A percentile compares a stretch with the other conserved stretches of the same genome.
Evolutionary conservation across 2,888 invertebrate genomes (phyloP).

Genomic region (Chironomus riparius): DNA sequence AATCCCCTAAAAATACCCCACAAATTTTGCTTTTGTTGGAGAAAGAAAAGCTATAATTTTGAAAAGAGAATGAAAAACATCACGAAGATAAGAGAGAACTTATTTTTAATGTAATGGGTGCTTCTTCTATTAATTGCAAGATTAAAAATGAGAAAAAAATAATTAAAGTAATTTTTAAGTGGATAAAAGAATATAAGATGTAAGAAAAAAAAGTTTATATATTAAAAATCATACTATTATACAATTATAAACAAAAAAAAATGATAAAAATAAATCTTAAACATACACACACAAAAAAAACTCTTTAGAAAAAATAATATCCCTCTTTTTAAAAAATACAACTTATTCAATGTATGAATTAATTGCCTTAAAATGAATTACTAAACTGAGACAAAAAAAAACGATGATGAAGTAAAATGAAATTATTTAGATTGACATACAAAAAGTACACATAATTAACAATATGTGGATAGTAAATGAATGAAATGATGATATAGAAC

Average conservation of each 20-base stretch:
- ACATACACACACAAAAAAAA: constrained; percentile 18
- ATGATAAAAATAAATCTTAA: constrained; percentile 15
- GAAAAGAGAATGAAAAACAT: background rate
- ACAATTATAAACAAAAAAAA: constrained; percentile 14
- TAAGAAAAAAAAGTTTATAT: constrained; percentile 15
- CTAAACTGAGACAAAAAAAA: background rate
- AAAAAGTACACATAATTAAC: background rate
- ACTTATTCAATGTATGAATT: constrained; percentile 31
- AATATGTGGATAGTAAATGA: background rate
- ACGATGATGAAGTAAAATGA: background rate
- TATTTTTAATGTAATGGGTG: constrained; percentile 25
- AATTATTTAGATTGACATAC: background rate
- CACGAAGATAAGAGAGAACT: constrained; percentile 4
- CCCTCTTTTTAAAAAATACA: background rate
- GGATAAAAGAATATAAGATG: constrained; percentile 12
- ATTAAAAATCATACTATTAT: constrained; percentile 8
- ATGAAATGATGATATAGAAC: too few relatives aligned
- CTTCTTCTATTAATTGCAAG: constrained; percentile 17
- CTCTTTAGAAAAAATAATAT: background rate
- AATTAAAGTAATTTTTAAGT: constrained; percentile 14
- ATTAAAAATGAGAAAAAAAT: constrained; percentile 1
- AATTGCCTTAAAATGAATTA: constrained; percentile 31
- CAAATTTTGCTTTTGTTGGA: too few relatives aligned
- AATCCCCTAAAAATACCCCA: too few relatives aligned
- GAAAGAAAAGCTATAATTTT: background rate